Evolutionary conservation across 2,888 invertebrate species (phyloP).

Genomic region (Odontocolon sp.): DNA sequence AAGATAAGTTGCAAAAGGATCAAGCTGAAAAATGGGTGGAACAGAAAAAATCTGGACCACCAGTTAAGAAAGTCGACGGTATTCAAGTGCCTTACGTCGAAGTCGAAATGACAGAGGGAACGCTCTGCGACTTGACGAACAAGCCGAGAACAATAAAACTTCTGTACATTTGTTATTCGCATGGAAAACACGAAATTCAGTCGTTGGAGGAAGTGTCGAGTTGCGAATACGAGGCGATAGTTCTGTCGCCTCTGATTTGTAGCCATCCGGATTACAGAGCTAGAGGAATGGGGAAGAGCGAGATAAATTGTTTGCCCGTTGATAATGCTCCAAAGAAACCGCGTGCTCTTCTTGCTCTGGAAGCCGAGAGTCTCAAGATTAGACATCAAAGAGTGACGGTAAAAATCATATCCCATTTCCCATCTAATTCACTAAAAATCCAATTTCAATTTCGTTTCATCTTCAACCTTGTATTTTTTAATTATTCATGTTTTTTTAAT

Average conservation of each 20-base stretch:
- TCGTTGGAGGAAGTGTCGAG: constrained; percentile 96
- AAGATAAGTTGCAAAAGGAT: constrained; percentile 84
- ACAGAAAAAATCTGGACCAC: constrained; percentile 82
- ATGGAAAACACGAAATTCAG: constrained; percentile 95
- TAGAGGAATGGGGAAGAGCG: constrained; percentile 89
- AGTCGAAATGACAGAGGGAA: constrained; percentile 93
- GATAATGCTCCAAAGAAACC: constrained; percentile 88
- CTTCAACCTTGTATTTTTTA: no score
- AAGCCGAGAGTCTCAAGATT: constrained; percentile 87
- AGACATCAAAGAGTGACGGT: constrained; percentile 84
- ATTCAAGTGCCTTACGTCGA: constrained; percentile 93
- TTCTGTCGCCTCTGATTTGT: constrained; percentile 93
- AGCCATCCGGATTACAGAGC: constrained; percentile 93
- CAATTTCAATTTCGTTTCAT: background rate
- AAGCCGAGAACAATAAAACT: constrained; percentile 91
- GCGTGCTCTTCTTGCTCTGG: constrained; percentile 86
- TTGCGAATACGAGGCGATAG: constrained; percentile 96
- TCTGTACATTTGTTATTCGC: constrained; percentile 93
- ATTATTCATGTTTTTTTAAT: no score
- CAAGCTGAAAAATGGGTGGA: constrained; percentile 82
- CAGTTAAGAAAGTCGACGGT: constrained; percentile 92
- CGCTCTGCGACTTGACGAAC: constrained; percentile 94
- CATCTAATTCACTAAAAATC: background rate
- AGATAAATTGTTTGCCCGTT: constrained; percentile 88
- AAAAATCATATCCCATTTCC: constrained; percentile 77